Base-by-base conservation (phyloP, 2,113 vertebrate species). In the Syngnathus typhle region DNA sequence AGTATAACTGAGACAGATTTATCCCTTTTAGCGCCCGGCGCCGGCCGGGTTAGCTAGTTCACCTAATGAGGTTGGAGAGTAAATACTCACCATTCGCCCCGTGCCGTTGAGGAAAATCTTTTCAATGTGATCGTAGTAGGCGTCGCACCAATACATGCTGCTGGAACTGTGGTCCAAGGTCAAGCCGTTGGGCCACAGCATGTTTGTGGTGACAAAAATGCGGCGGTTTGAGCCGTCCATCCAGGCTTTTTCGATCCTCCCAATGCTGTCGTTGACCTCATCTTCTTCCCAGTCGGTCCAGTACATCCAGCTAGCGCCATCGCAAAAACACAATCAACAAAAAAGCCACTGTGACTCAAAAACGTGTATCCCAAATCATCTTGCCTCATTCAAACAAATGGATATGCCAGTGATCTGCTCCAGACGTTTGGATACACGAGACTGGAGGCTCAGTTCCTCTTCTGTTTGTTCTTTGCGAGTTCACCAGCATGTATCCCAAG, bases 231-330 rank as follows among this genome's bases (percentile, higher is more conserved):
- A 91, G 68, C 97, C 97, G 0, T 98, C 93, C 97, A 99, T 99
- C 97, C 97, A 99, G 72, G 97, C 94, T 84, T 93, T 96, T 84
- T 99, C 96, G 64, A 99, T 99, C 84, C 97, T 92, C 73, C 97
- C 97, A 62, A 96, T 94, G 77, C 94, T 98, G 93, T 94, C 95
- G 66, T 96, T 95, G 75, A 98, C 93, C 74, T 98, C 94, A 86
- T 99, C 97, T 82, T 99, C 97, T 73, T 98, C 96, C 97, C 97
- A 99, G 90, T 98, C 96, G 37, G 96, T 99, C 97, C 97, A 99
- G 68, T 99, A 99, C 97, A 99, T 99, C 96, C 96, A 99, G 63
- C 97, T 99, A 74, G 16, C 10, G 55, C n/a, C 18, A 1, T 62
- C 44, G 62, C 15, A 62, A 74, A 43, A 38, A 61, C 38, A 65